phyloP scores from a whole-genome alignment of 2,797 vertebrate genomes.

The Chelon labrosus region DNA sequence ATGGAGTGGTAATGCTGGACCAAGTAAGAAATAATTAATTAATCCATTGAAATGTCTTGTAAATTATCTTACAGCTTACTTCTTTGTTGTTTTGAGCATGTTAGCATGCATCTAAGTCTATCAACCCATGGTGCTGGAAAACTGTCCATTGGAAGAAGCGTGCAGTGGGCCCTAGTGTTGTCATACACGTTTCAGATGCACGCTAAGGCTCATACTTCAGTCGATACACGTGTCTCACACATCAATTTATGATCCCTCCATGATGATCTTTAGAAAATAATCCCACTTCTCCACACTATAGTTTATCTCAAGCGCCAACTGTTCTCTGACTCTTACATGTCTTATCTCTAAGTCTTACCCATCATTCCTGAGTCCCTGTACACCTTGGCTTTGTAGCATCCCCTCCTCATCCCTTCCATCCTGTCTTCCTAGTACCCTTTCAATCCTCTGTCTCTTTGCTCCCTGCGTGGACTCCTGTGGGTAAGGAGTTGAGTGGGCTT shows the following conservation, averaged over 20 bases:
- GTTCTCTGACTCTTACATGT: conserved; percentile 44
- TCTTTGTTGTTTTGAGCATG: no score
- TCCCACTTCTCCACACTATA: conserved; percentile 16
- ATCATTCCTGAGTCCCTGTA: conserved; percentile 50
- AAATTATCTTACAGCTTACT: no score
- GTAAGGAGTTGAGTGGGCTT: conserved; percentile 77
- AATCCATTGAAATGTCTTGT: no score
- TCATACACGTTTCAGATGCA: neutral
- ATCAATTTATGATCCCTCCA: conserved; percentile 21
- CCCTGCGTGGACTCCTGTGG: conserved; percentile 80
- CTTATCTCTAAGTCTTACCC: conserved; percentile 54
- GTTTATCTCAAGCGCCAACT: conserved; percentile 32
- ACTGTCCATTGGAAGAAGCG: no score
- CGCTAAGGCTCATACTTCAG: conserved; percentile 5
- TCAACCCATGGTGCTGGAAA: no score
- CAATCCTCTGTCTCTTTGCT: conserved; percentile 66
- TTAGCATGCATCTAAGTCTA: neutral
- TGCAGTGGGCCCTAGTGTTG: neutral
- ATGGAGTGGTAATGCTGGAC: no score
- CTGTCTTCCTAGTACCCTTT: conserved; percentile 62
- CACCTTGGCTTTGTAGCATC: conserved; percentile 54
- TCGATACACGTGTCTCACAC: conserved; percentile 3
- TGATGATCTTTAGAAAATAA: conserved; percentile 30
- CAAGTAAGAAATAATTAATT: no score
- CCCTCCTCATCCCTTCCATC: conserved; percentile 54